A percentile compares a stretch with the other conserved stretches of the same genome.
phyloP scores from a whole-genome alignment of 2,888 invertebrate species.

The Xestoiulus laeticollis region DNA sequence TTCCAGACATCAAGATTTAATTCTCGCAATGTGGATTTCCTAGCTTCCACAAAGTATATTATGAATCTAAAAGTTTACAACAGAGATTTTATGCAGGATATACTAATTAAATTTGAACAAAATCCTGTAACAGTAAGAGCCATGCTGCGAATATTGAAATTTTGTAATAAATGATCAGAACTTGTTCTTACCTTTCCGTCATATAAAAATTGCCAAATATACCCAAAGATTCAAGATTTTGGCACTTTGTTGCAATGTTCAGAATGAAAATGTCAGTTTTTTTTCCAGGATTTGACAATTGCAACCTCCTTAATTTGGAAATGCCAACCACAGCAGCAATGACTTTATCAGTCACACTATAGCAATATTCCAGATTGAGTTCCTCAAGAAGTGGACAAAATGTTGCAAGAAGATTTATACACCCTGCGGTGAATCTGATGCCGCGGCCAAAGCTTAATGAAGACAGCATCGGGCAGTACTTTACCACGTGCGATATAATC shows the following conservation, averaged over 20 bases:
- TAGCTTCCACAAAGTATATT: conserved; percentile 48
- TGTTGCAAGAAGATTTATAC: not conserved
- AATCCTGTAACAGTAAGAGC: too few species aligned
- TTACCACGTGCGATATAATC: not conserved
- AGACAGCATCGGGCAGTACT: conserved; percentile 25
- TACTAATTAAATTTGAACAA: too few species aligned
- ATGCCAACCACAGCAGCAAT: conserved; percentile 51
- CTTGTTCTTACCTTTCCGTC: not conserved
- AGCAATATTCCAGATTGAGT: conserved; percentile 51
- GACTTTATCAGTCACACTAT: conserved; percentile 40
- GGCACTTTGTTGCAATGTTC: not conserved
- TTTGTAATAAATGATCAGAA: not conserved
- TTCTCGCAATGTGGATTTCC: conserved; percentile 49
- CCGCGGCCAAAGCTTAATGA: conserved; percentile 47
- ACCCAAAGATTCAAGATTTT: not conserved
- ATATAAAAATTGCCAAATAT: not conserved
- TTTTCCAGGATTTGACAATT: conserved; percentile 56
- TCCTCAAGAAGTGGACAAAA: conserved; percentile 50
- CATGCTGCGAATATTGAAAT: too few species aligned
- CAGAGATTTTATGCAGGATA: too few species aligned
- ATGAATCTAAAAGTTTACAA: conserved; percentile 54
- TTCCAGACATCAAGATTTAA: conserved; percentile 57
- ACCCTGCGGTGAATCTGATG: not conserved
- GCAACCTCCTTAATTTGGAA: conserved; percentile 53
- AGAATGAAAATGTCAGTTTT: not conserved